Conservation (phyloP, 1,140 invertebrate genomes). For the Caenorhabditis tropicalis region DNA sequence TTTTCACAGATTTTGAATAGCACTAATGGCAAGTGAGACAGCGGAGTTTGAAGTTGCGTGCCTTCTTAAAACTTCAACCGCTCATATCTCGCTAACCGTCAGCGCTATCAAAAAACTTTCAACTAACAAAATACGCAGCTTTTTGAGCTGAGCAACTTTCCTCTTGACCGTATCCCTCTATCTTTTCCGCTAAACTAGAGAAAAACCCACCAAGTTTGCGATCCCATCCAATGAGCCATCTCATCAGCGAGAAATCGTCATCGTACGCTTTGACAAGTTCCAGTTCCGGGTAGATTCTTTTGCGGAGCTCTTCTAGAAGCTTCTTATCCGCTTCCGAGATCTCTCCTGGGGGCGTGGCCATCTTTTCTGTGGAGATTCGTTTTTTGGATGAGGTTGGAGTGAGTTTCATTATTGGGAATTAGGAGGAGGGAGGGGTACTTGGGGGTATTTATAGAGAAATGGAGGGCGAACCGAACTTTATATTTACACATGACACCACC, state of each 20-base stretch:
- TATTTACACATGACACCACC: background rate
- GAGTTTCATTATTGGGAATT: background rate
- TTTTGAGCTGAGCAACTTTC: too few species aligned
- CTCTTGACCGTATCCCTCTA: too few species aligned
- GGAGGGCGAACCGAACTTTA: constrained; percentile 10
- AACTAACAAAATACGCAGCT: too few species aligned
- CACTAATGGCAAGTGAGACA: too few species aligned
- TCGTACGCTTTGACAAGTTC: constrained; percentile 62
- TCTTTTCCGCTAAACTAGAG: background rate
- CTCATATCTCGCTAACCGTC: too few species aligned
- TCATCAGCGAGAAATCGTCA: constrained; percentile 57
- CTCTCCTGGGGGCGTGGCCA: constrained; percentile 19
- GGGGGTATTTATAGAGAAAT: too few species aligned
- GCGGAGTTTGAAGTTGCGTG: too few species aligned
- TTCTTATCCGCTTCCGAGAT: constrained; percentile 45
- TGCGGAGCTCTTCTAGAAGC: constrained; percentile 41
- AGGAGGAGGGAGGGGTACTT: background rate
- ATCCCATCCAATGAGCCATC: constrained; percentile 66
- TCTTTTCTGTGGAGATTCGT: background rate
- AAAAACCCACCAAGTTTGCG: constrained; percentile 58
- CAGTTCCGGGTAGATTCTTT: constrained; percentile 50
- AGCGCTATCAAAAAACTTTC: too few species aligned
- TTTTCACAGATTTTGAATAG: too few species aligned
- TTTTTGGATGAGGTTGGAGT: background rate
- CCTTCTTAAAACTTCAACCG: too few species aligned